Conservation (phyloP, 2,797 vertebrate species). For the Danio albolineatus region DNA sequence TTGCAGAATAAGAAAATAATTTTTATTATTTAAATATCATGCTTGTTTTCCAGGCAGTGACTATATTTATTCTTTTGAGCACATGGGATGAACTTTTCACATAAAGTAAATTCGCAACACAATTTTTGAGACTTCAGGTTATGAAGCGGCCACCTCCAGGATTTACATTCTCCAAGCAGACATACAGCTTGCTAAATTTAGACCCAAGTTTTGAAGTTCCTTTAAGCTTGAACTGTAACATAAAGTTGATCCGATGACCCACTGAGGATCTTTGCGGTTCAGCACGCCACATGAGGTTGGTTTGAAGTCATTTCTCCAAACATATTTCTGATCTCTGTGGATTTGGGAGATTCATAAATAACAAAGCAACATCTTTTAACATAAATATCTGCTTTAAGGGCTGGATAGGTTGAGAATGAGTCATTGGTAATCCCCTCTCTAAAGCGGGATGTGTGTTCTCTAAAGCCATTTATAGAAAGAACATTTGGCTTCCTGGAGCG, state of each 20-base stretch:
- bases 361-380: conserved; percentile 15
- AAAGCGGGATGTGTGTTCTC: conserved; percentile 52
- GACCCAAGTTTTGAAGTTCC: background rate
- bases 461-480: conserved; percentile 73
- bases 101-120: no score
- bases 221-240: background rate
- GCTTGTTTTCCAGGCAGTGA: no score
- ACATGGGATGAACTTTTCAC: no score
- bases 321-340: conserved; percentile 32
- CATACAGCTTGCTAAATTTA: conserved; percentile 16
- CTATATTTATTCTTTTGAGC: no score
- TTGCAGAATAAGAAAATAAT: no score
- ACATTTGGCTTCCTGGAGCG: conserved; percentile 70
- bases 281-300: conserved; percentile 19
- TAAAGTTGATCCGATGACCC: conserved; percentile 14
- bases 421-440: conserved; percentile 18
- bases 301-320: conserved; percentile 47
- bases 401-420: background rate
- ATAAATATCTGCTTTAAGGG: background rate
- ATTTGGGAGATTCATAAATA: conserved; percentile 41
- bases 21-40: no score
- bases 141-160: conserved; percentile 37
- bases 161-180: conserved; percentile 6
- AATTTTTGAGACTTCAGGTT: background rate
- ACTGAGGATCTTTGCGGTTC: conserved; percentile 27